Evolutionary conservation across 2,888 invertebrate species (phyloP).

Genomic region (Caenorhabditis imperialis): DNA sequence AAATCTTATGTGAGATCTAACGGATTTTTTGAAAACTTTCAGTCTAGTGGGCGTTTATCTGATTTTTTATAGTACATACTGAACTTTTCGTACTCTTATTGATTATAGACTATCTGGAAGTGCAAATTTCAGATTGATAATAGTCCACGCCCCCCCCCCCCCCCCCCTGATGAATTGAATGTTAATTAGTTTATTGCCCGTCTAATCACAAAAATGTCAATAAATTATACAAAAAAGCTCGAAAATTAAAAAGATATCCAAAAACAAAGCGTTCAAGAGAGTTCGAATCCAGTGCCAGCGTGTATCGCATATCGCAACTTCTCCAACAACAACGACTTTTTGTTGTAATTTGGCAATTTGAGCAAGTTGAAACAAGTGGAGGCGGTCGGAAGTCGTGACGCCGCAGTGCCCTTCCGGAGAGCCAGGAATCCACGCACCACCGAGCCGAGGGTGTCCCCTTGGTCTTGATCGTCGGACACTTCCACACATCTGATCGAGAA

Average conservation of each 20-base stretch:
- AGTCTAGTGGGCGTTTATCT: no score
- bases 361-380: slow-evolving; percentile 98
- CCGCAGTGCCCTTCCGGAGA: slow-evolving; percentile 92
- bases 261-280: slow-evolving; percentile 79
- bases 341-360: slow-evolving; percentile 97
- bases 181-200: no score
- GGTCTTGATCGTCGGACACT: slow-evolving; percentile 91
- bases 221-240: slow-evolving; percentile 6
- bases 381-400: slow-evolving; percentile 82
- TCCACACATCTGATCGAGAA: slow-evolving; percentile 99
- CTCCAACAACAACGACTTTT: slow-evolving; percentile 92
- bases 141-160: no score
- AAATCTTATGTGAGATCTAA: no score
- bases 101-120: no score
- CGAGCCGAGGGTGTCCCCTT: slow-evolving; percentile 86
- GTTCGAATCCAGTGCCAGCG: slow-evolving; percentile 97
- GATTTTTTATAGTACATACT: no score
- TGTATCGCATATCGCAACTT: slow-evolving; percentile 97
- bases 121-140: no score
- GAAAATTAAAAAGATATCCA: not conserved
- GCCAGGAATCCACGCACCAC: slow-evolving; percentile 98
- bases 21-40: no score
- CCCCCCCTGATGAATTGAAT: no score
- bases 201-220: not conserved
- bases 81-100: no score